phyloP scores from a whole-genome alignment of 2,797 vertebrate genomes.

The Gila robusta region DNA sequence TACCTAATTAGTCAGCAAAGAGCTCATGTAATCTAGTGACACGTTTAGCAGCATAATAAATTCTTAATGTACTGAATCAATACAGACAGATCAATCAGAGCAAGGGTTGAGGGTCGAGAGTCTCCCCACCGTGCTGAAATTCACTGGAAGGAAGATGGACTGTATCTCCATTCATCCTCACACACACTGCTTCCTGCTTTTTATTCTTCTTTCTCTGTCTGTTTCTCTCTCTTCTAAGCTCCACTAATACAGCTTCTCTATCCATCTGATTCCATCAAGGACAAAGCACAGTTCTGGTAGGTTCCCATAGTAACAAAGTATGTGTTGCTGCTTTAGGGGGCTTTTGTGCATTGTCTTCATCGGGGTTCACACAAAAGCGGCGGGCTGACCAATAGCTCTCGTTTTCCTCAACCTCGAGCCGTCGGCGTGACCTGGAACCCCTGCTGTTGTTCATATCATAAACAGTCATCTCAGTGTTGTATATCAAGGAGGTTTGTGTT shows the following conservation, averaged over 20 bases:
- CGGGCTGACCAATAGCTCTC: conserved; percentile 38
- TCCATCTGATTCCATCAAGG: conserved; percentile 72
- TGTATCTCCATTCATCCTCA: conserved; percentile 36
- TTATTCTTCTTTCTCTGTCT: conserved; percentile 8
- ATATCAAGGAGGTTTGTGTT: conserved; percentile 23
- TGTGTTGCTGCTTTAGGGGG: conserved; percentile 66
- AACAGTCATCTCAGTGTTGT: conserved; percentile 22
- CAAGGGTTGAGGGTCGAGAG: conserved; percentile 35
- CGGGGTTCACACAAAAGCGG: conserved; percentile 45
- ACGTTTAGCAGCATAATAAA: conserved; percentile 33
- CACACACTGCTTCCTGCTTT: conserved; percentile 22
- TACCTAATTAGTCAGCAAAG: conserved; percentile 11
- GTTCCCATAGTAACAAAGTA: conserved; percentile 77
- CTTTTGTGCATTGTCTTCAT: conserved; percentile 56
- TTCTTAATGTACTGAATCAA: conserved; percentile 48
- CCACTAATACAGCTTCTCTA: conserved; percentile 44
- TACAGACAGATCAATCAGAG: conserved; percentile 39
- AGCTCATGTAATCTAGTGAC: conserved; percentile 6
- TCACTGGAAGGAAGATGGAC: conserved; percentile 15
- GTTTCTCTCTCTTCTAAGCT: conserved; percentile 33
- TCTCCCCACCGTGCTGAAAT: not conserved
- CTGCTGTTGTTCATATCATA: conserved; percentile 35
- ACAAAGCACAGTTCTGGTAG: conserved; percentile 67
- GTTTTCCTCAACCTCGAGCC: conserved; percentile 30
- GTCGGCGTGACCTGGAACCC: conserved; percentile 34